A percentile compares a stretch with the other conserved stretches of the same genome.
phyloP scores from a whole-genome alignment of 2,888 invertebrate genomes.

The Synergus umbraculus region DNA sequence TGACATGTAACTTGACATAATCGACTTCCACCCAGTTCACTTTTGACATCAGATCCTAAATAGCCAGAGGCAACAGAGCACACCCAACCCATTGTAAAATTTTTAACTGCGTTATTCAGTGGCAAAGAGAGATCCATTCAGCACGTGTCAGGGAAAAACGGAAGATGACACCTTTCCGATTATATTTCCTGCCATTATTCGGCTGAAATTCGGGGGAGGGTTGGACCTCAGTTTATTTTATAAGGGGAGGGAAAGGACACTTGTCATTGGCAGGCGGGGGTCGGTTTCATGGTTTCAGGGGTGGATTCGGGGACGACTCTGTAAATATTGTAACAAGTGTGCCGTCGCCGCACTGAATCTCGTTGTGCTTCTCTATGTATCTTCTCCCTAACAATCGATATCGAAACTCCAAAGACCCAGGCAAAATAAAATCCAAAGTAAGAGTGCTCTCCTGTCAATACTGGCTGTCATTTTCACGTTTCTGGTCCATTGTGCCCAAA shows the following conservation, averaged over 20 bases:
- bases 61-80: neutral
- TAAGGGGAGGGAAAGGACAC: constrained; percentile 62
- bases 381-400: constrained; percentile 62
- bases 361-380: constrained; percentile 45
- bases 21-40: neutral
- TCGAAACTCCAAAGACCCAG: constrained; percentile 48
- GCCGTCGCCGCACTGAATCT: constrained; percentile 57
- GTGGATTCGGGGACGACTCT: constrained; percentile 70
- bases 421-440: constrained; percentile 56
- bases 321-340: constrained; percentile 78
- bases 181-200: constrained; percentile 46
- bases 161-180: constrained; percentile 48
- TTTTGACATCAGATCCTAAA: neutral
- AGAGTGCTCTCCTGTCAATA: constrained; percentile 53
- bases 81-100: neutral
- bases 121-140: neutral
- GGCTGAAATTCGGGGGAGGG: constrained; percentile 54
- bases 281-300: constrained; percentile 57
- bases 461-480: constrained; percentile 69
- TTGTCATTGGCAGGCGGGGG: constrained; percentile 70
- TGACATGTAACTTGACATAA: neutral
- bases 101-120: neutral
- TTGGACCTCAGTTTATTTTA: constrained; percentile 53
- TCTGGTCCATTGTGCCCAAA: constrained; percentile 60
- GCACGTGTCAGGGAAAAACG: constrained; percentile 36